Base-by-base conservation (phyloP, 2,888 invertebrate genomes). In the Himalopsyche tibetana region DNA sequence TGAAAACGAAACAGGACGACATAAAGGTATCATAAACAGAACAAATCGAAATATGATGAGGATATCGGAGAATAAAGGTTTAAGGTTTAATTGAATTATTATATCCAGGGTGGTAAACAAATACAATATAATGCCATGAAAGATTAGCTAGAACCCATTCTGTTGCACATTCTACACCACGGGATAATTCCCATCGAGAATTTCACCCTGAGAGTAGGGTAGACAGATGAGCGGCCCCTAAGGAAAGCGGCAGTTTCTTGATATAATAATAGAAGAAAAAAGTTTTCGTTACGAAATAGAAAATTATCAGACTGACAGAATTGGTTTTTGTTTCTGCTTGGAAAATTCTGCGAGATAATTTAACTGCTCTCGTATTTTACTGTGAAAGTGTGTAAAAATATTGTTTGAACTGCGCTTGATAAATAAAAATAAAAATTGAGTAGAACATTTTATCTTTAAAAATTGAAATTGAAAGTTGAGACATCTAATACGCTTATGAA, bases 131-230 rank as follows among this genome's bases (percentile, higher is more conserved):
- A 63, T 19, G 19, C 63, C 19, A 19, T 8, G 0, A 28, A 63
- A 63, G 63, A 63, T 63, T 63, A 63, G 63, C 19, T 63, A 19
- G 63, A 63, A 63, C 4, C 63, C 63, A 63, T 63, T 63, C 19
- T 63, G 63, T 19, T 63, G 63, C 63, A 63, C 63, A 63, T 63
- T 28, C 19, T 63, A 63, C 28, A 63, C 63, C 63, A 63, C 19
- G 19, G 63, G 6, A 63, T 63, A 63, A 63, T 19, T 63, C 63
- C 63, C 63, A 63, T 19, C 6, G 56, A 56, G 56, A 56, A 56
- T 63, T 63, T 63, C 63, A 63, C 28, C 28, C 63, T 56, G 17
- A 56, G 56, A 56, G 63, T 63, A 63, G 19, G 63, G 63, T 63
- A 63, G 63, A 63, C 63, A 63, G 63, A 63, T 63, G 63, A 63